Base-by-base conservation (phyloP, 1,140 invertebrate species). In the Dendroctonus ponderosae region DNA sequence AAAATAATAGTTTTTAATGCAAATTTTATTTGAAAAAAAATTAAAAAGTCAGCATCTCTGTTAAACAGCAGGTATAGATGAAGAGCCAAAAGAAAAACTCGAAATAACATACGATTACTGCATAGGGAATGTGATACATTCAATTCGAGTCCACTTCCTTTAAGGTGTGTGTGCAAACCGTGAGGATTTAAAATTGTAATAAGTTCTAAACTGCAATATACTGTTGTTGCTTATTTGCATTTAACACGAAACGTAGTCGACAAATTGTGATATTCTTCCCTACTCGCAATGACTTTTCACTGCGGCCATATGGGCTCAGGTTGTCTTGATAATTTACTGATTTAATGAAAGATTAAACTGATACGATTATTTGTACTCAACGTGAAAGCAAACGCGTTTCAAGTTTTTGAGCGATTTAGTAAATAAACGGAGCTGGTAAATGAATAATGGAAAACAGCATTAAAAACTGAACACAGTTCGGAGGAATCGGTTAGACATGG, bases 101-200 rank as follows among this genome's bases (percentile, higher is more conserved):
- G 26, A 26, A 26, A 26, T 26, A 26, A 26, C 26, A 26, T 26
- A 26, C 26, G 26, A 26, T 26, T 26, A 26, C 26, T 26, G 26
- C 26, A 26, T 26, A 26, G 26, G 26, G 26, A 26, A 26, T 26
- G 26, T 26, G 26, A 26, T 26, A 26, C 26, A 26, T 26, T 26
- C 26, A 26, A 26, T 26, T 26, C 26, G 26, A 62, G 11, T 38
- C 43, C 26, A 62, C 40, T 62, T 62, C 59, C 59, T 62, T 15
- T 62, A 62, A 62, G 59, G 59, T 62, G 59, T 62, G 59, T 26
- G 26, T 51, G 26, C 59, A 15, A 44, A 58, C 12, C 12, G 11
- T 43, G 8, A 62, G 26, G 39, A 63, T 63, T 63, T 63, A 63
- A 63, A 63, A 63, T 63, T 63, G 50, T 63, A 63, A 63, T 63